A percentile compares a stretch with the other conserved stretches of the same genome.
These are phyloP conservation scores for Nomia melanderi DNA, from an alignment of 1,140 invertebrate species.

Conservation along the genomic window DNA sequence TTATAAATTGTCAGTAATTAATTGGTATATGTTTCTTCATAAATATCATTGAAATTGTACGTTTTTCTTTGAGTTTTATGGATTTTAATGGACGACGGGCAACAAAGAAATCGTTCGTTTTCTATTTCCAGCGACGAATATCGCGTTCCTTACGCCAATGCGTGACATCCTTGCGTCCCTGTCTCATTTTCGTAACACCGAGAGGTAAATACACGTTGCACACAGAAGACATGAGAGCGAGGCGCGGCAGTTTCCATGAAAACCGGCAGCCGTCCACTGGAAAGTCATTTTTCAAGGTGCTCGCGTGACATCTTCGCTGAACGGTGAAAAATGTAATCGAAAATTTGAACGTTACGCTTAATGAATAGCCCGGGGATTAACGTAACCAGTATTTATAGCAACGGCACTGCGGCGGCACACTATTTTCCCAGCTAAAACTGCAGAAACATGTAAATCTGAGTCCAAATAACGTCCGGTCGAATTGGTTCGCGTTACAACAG, in stretches of 20 bases:
- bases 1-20: too few relatives aligned
- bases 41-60: too few relatives aligned
- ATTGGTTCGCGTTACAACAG: conserved; percentile 24
- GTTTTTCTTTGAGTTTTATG: too few relatives aligned
- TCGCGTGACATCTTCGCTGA: not conserved
- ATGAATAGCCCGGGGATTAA: too few relatives aligned
- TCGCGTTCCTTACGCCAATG: conserved; percentile 22
- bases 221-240: not conserved
- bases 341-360: too few relatives aligned
- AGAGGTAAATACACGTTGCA: conserved; percentile 6
- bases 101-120: too few relatives aligned
- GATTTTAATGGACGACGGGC: too few relatives aligned
- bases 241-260: conserved; percentile 26
- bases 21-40: too few relatives aligned
- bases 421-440: not conserved
- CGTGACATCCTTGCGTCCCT: not conserved
- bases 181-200: conserved; percentile 4
- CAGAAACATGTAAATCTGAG: conserved; percentile 21
- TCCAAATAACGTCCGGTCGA: conserved; percentile 6
- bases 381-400: too few relatives aligned
- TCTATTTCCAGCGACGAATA: too few relatives aligned
- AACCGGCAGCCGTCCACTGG: not conserved
- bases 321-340: not conserved
- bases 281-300: not conserved
- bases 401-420: too few relatives aligned